Evolutionary conservation across 2,113 vertebrate genomes (phyloP).

Genomic region (Euleptes europaea): DNA sequence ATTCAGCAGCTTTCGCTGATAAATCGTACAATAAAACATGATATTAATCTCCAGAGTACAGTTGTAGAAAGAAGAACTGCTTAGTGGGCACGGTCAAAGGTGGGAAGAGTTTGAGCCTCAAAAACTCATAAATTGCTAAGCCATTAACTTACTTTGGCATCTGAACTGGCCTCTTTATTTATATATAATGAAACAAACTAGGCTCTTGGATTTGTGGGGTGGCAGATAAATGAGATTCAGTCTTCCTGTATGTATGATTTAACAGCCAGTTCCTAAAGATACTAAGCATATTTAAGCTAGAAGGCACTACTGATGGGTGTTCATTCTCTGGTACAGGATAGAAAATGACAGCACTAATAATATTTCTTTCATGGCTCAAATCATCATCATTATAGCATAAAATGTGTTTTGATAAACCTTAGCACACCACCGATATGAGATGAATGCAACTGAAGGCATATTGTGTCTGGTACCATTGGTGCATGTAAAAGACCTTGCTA

Average conservation of each 20-base stretch:
- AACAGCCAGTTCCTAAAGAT: not conserved
- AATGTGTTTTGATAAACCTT: constrained; percentile 45
- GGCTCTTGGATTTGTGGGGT: not conserved
- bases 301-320: not conserved
- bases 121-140: not conserved
- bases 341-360: constrained; percentile 30
- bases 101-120: not conserved
- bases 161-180: not conserved
- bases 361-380: constrained; percentile 38
- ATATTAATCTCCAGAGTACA: not conserved
- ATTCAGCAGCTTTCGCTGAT: not conserved
- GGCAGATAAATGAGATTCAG: not conserved
- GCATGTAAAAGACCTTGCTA: constrained; percentile 28
- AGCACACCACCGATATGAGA: constrained; percentile 5
- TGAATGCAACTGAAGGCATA: constrained; percentile 26
- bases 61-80: not conserved
- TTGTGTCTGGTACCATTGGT: constrained; percentile 30
- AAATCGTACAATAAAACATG: not conserved
- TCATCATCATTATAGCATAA: constrained; percentile 36
- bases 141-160: not conserved
- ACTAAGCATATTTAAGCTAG: constrained; percentile 16
- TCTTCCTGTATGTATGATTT: not conserved
- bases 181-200: not conserved
- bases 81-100: not conserved
- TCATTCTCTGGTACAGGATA: constrained; percentile 9